Evolutionary conservation across 2,113 vertebrate genomes (phyloP), one percentile per base, ranked within the genome.

Genomic region (Brachirus orientalis): DNA sequence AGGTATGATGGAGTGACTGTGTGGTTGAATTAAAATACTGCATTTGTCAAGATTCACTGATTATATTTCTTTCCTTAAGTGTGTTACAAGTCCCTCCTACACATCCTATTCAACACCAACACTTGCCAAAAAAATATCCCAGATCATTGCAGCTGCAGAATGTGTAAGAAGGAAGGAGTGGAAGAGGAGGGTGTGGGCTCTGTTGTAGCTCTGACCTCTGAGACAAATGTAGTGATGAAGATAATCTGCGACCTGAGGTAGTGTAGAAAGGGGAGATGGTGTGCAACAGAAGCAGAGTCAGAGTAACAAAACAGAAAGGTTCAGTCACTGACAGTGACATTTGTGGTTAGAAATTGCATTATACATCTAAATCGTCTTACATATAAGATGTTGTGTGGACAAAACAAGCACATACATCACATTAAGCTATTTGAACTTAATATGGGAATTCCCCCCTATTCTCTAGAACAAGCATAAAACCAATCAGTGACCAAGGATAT

Each of bases 1-100:
- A 96, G 96, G 97, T 98, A 93, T 64, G 85, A 50, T n/a, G 14
- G 38, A 22, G 13, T 8, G 41, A 38, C 5, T 69, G 47, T 41
- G 53, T 61, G 28, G 33, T 43, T 46, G 14, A 16, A 52, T 63
- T 40, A 35, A 7, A n/a, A n/a, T 20, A 40, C 67, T 12, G 13
- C 17, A 55, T 55, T 63, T 54, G 35, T 50, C 7, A 40, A 36
- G 3, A n/a, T 53, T 59, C 19, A 2, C 18, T 28, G 4, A 56
- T 18, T 60, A 12, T 33, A 28, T 37, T 38, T 33, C 19, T 4
- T 72, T 67, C 22, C 10, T 28, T 14, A 38, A 69, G 45, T 50
- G 36, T 63, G 54, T 63, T 70, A 66, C n/a, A 38, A 7, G 48
- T 58, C 36, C 48, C 66, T 74, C 76, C 62, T 80, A 51, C 80